Conservation (phyloP, 35 echinoderm and acorn worm genomes). For the Patiria miniata region DNA sequence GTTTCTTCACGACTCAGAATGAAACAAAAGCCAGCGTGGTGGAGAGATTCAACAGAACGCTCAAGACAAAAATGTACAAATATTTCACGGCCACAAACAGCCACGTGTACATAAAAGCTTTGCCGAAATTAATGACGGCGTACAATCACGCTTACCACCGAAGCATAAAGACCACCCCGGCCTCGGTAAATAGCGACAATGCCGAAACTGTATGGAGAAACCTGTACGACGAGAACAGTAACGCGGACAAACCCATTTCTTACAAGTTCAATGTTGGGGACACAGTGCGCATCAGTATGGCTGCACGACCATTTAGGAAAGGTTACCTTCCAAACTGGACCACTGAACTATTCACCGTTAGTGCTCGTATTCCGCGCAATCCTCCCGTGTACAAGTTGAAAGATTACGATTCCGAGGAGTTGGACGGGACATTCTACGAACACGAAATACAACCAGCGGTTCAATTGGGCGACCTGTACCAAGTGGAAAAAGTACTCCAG, state of each 20-base stretch:
- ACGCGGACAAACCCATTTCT: background rate
- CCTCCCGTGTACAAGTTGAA: conserved; percentile 74
- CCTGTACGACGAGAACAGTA: background rate
- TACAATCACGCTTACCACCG: conserved; percentile 7
- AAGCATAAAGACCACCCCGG: background rate
- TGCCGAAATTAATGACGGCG: background rate
- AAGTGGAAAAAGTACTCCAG: conserved; percentile 72
- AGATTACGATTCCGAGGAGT: conserved; percentile 55
- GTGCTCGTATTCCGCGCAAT: background rate
- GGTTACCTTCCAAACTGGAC: conserved; percentile 81
- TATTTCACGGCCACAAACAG: conserved; percentile 42
- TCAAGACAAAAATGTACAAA: conserved; percentile 43
- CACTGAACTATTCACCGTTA: conserved; percentile 57
- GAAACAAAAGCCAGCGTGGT: conserved; percentile 51
- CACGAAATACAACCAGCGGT: conserved; percentile 64
- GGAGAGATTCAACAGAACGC: conserved; percentile 45
- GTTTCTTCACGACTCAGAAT: conserved; percentile 48
- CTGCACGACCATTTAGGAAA: conserved; percentile 55
- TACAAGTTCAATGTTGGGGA: conserved; percentile 64
- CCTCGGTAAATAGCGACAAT: background rate
- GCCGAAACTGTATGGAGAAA: background rate
- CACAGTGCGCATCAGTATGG: conserved; percentile 47
- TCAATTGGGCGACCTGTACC: conserved; percentile 36
- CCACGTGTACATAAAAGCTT: background rate
- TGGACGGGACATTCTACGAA: conserved; percentile 79